phyloP scores from a whole-genome alignment of 2,888 invertebrate genomes.

The Sphecodes monilicornis region DNA sequence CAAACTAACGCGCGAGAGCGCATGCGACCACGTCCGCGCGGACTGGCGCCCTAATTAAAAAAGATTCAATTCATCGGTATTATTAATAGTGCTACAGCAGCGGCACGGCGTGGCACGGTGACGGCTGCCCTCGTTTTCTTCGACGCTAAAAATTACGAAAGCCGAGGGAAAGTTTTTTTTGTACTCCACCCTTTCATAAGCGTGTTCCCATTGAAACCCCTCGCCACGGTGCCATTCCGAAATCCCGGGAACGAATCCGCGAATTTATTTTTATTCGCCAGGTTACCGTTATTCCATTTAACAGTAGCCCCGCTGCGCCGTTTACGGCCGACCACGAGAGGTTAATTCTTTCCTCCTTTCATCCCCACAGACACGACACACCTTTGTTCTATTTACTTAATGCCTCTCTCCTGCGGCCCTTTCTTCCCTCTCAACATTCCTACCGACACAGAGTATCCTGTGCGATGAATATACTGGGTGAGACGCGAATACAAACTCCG shows the following conservation, averaged over 20 bases:
- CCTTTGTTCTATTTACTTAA: conserved; percentile 52
- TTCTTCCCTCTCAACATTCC: conserved; percentile 1
- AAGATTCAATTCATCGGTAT: conserved; percentile 66
- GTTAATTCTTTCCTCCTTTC: conserved; percentile 22
- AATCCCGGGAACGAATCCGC: conserved; percentile 36
- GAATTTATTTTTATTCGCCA: conserved; percentile 59
- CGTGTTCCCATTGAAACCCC: conserved; percentile 43
- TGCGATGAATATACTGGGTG: background rate
- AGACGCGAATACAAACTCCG: background rate
- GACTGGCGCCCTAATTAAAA: conserved; percentile 66
- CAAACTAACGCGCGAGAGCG: conserved; percentile 37
- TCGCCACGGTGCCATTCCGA: conserved; percentile 36
- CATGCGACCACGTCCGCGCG: background rate
- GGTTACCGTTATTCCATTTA: conserved; percentile 60
- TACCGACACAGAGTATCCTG: background rate
- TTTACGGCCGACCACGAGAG: conserved; percentile 23
- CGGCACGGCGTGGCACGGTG: background rate
- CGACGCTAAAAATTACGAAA: conserved; percentile 56
- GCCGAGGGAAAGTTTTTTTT: conserved; percentile 27
- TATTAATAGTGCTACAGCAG: conserved; percentile 64
- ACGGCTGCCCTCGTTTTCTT: conserved; percentile 45
- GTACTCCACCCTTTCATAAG: conserved; percentile 37
- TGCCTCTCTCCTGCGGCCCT: conserved; percentile 8
- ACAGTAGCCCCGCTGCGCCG: conserved; percentile 22
- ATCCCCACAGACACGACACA: conserved; percentile 30